Base-by-base conservation (phyloP, 2,797 vertebrate genomes). In the Chelonia mydas region DNA sequence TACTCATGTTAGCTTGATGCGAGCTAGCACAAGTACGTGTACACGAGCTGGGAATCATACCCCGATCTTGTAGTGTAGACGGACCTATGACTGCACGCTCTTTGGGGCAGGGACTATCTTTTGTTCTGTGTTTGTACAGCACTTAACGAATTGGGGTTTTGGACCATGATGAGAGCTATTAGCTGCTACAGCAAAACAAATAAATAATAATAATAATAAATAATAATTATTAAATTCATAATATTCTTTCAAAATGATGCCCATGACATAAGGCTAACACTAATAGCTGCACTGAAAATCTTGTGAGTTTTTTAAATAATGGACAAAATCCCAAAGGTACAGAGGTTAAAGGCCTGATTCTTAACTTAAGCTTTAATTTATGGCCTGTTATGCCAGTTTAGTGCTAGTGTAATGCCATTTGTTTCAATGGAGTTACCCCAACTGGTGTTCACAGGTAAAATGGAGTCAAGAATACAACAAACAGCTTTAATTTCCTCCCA, bases 401-500 rank as follows among this genome's bases (percentile, higher is more conserved):
- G 84, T 91, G 47, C 11, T 84, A 84, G 11, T 47, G 6, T 19
- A 92, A 4, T 96, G 55, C 92, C 51, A 13, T 74, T 68, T 49
- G 53, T 91, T 94, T 95, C 89, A 86, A 49, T 83, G 55, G 87
- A 90, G 49, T 84, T 91, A 37, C 11, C 95, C 81, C 49, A 82
- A 82, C 51, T 0, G 0, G 45, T 65, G 65, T 87, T 97, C 95
- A 87, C 80, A 95, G 91, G 23, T 37, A 19, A 17, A 72, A 96
- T 94, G 33, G 57, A 88, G 25, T 47, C 59, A 90, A 96, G 51
- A 97, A 95, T 84, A 83, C 78, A 86, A 83, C 72, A 55, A 93
- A 89, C 95, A 97, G 90, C 94, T 97, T 88, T 86, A 7, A 93
- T 95, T 86, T 94, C 68, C 88, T 96, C 92, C 92, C 94, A 97